Evolutionary conservation across 2,797 vertebrate genomes (phyloP).

Genomic region (Girardinus metallicus): DNA sequence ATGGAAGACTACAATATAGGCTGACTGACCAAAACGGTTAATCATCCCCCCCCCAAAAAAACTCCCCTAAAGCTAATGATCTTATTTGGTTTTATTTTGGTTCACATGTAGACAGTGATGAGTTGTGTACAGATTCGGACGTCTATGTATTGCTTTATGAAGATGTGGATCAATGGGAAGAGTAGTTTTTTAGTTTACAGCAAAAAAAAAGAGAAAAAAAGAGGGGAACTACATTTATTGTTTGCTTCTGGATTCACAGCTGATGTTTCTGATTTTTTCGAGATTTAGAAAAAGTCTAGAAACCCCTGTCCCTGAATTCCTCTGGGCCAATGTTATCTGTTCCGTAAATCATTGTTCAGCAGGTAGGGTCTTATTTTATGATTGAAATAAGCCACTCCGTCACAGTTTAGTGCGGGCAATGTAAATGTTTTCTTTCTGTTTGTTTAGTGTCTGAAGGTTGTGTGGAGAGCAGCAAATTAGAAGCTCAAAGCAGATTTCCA

Average conservation of each 20-base stretch:
- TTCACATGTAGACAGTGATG: neutral
- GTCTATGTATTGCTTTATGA: neutral
- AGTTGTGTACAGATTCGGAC: neutral
- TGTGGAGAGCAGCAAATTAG: neutral
- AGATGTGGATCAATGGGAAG: neutral
- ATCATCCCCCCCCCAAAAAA: neutral
- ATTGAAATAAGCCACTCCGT: neutral
- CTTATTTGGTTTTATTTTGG: neutral
- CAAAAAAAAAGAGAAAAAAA: neutral
- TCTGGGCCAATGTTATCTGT: neutral
- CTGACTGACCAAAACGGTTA: neutral
- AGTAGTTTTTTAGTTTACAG: neutral
- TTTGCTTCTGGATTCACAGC: neutral
- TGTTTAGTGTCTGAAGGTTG: neutral
- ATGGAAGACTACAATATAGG: neutral
- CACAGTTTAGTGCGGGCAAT: conserved; percentile 5
- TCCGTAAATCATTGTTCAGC: conserved; percentile 7
- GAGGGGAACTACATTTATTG: neutral
- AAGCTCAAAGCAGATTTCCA: conserved; percentile 5
- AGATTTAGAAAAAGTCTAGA: too few species aligned
- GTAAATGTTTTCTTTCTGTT: conserved; percentile 2
- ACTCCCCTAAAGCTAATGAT: neutral
- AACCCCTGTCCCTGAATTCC: neutral
- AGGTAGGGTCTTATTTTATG: neutral
- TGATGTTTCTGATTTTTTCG: neutral